phyloP scores from a whole-genome alignment of 2,797 vertebrate species.

The Alosa sapidissima region DNA sequence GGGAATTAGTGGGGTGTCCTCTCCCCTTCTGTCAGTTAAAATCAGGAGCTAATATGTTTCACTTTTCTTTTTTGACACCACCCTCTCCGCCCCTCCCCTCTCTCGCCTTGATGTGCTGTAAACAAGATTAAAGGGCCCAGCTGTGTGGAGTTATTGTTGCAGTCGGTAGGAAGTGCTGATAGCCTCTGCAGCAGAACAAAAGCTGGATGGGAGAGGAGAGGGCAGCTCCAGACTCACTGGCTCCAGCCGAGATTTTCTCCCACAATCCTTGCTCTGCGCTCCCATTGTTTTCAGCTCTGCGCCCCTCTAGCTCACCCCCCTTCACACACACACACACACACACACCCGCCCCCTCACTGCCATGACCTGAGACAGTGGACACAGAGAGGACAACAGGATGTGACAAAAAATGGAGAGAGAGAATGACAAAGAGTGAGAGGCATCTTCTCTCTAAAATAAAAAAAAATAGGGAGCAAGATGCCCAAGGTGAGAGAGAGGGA shows the following conservation, averaged over 20 bases:
- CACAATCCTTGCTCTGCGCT: constrained; percentile 80
- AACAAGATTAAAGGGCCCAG: constrained; percentile 86
- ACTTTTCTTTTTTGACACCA: constrained; percentile 69
- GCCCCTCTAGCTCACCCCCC: constrained; percentile 32
- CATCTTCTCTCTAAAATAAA: not conserved
- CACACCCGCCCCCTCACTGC: constrained; percentile 63
- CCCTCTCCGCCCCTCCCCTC: constrained; percentile 60
- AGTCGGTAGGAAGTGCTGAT: constrained; percentile 88
- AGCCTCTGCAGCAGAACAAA: constrained; percentile 89
- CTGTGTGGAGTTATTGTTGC: constrained; percentile 88
- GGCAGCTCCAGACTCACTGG: constrained; percentile 83
- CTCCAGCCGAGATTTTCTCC: constrained; percentile 87
- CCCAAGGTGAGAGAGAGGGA: not conserved
- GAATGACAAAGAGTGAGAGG: constrained; percentile 51
- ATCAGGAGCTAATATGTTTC: constrained; percentile 80
- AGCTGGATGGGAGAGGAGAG: constrained; percentile 84
- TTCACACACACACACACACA: not conserved
- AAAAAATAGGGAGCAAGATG: not conserved
- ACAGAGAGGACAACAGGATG: constrained; percentile 30
- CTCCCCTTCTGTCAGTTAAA: constrained; percentile 61
- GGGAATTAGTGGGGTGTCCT: constrained; percentile 49
- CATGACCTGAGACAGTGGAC: constrained; percentile 68
- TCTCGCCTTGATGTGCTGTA: constrained; percentile 81
- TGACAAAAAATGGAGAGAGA: constrained; percentile 60
- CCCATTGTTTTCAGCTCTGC: constrained; percentile 77